A percentile compares a stretch with the other conserved stretches of the same genome.
phyloP scores from a whole-genome alignment of 2,888 invertebrate genomes.

The Drosophila glabriapex region DNA sequence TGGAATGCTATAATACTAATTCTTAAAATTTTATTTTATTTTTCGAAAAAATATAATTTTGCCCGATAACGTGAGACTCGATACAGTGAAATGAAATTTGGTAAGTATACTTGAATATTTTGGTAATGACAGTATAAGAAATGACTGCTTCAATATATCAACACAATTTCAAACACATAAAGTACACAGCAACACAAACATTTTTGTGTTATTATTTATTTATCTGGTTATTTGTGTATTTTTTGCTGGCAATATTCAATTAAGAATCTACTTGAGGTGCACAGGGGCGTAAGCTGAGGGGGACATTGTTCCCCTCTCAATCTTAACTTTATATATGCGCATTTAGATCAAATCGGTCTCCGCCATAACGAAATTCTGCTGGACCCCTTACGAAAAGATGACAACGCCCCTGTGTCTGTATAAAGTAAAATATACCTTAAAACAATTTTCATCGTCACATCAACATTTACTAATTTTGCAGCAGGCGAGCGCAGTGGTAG shows the following conservation, averaged over 20 bases:
- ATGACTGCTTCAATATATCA: slow-evolving; percentile 18
- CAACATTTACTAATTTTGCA: slow-evolving; percentile 71
- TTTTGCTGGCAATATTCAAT: slow-evolving; percentile 65
- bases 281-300: background rate
- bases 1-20: background rate
- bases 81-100: slow-evolving; percentile 37
- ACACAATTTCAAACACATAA: background rate
- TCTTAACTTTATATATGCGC: background rate
- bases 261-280: slow-evolving; percentile 52
- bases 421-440: slow-evolving; percentile 26
- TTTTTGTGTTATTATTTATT: slow-evolving; percentile 25
- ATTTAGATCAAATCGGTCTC: background rate
- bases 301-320: rapidly evolving
- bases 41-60: slow-evolving; percentile 39
- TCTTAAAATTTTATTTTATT: background rate
- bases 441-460: slow-evolving; percentile 51
- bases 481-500: slow-evolving; percentile 4
- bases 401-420: background rate
- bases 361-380: background rate
- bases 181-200: background rate
- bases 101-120: background rate
- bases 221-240: slow-evolving; percentile 52
- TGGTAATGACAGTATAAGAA: slow-evolving; percentile 41
- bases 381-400: background rate
- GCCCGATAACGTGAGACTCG: slow-evolving; percentile 5